phyloP scores from a whole-genome alignment of 2,888 invertebrate genomes.

The Salpingus planirostris region DNA sequence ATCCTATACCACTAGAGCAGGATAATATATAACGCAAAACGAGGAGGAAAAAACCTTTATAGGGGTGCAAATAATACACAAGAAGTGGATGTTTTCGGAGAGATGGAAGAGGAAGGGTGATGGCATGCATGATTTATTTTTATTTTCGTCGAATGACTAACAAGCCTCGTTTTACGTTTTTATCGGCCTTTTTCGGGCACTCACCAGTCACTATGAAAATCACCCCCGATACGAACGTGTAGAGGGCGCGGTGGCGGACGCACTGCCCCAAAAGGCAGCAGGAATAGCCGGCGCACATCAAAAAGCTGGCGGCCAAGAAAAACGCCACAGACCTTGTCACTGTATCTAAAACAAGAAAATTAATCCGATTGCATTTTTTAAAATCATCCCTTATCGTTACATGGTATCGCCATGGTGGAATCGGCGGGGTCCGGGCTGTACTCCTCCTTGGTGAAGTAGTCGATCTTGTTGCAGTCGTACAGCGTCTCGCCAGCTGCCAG shows the following conservation, averaged over 20 bases:
- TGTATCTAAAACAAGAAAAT: constrained; percentile 56
- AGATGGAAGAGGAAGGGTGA: constrained; percentile 6
- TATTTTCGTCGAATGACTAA: constrained; percentile 8
- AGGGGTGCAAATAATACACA: too few species aligned
- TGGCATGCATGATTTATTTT: constrained; percentile 10
- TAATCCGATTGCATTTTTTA: not conserved
- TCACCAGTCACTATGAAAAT: constrained; percentile 83
- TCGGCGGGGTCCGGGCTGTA: constrained; percentile 83
- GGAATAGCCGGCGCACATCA: constrained; percentile 69
- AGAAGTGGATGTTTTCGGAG: too few species aligned
- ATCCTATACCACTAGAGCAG: too few species aligned
- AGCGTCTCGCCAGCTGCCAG: constrained; percentile 60
- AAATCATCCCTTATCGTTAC: constrained; percentile 56
- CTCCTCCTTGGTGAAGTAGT: constrained; percentile 79
- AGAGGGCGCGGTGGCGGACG: constrained; percentile 64
- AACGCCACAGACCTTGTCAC: constrained; percentile 80
- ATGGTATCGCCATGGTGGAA: constrained; percentile 87
- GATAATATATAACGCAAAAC: too few species aligned
- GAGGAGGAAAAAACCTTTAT: too few species aligned
- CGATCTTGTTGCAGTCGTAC: constrained; percentile 71
- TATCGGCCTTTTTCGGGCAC: constrained; percentile 17
- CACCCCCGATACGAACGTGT: constrained; percentile 78
- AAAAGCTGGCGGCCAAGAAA: constrained; percentile 65
- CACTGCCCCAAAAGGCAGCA: constrained; percentile 76
- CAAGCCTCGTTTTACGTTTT: constrained; percentile 7